These are phyloP conservation scores for Argyrosomus regius DNA, from an alignment of 2,797 vertebrate genomes.

Conservation along the genomic window DNA sequence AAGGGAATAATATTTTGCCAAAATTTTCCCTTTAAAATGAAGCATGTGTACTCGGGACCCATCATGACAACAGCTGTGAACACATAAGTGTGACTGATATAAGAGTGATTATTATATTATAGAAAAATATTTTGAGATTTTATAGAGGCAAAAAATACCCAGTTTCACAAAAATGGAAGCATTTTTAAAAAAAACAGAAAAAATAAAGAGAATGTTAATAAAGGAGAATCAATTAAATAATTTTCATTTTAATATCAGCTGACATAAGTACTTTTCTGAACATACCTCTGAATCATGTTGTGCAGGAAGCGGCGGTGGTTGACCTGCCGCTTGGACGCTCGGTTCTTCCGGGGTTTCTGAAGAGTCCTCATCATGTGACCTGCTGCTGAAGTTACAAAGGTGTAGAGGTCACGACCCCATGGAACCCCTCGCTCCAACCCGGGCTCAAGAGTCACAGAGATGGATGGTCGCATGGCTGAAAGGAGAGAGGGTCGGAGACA, in stretches of 20 bases:
- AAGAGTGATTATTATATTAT: background rate
- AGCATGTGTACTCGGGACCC: background rate
- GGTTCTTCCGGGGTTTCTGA: conserved; percentile 85
- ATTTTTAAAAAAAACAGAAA: background rate
- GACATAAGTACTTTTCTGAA: background rate
- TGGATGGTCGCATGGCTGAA: conserved; percentile 79
- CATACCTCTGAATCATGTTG: conserved; percentile 93
- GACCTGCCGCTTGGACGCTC: conserved; percentile 89
- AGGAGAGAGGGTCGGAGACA: background rate
- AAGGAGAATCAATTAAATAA: too few relatives aligned
- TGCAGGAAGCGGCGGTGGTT: conserved; percentile 93
- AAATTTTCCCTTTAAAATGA: conserved; percentile 8
- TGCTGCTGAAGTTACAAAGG: conserved; percentile 90
- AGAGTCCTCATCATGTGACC: conserved; percentile 90
- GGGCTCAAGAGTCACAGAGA: conserved; percentile 78
- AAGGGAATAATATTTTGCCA: background rate
- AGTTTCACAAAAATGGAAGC: background rate
- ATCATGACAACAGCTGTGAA: background rate
- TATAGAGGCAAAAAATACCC: background rate
- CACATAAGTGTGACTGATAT: too few relatives aligned
- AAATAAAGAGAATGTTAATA: too few relatives aligned
- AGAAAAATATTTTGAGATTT: background rate
- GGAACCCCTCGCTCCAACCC: conserved; percentile 81
- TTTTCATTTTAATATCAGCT: background rate
- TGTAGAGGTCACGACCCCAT: conserved; percentile 89